Evolutionary conservation across 2,113 vertebrate species (phyloP).

Genomic region (Epinephelus cyanopodus): DNA sequence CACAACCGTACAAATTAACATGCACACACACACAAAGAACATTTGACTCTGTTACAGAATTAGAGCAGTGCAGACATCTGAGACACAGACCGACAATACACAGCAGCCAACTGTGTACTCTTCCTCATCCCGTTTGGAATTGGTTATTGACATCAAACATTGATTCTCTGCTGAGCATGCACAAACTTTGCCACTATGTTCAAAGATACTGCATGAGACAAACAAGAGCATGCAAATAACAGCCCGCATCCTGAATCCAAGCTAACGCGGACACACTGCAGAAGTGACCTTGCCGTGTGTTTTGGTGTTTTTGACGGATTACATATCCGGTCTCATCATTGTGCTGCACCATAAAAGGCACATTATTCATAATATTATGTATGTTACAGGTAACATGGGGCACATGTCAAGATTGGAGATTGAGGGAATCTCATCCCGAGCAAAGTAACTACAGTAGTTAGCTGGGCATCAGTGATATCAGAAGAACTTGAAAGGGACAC

Average conservation of each 20-base stretch:
- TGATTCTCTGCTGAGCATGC: slow-evolving; percentile 59
- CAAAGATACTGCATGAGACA: slow-evolving; percentile 54
- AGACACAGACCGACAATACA: slow-evolving; percentile 43
- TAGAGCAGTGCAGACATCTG: slow-evolving; percentile 46
- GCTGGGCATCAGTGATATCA: neutral
- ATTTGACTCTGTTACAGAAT: slow-evolving; percentile 45
- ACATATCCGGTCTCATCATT: slow-evolving; percentile 44
- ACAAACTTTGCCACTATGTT: slow-evolving; percentile 60
- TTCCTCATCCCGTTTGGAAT: slow-evolving; percentile 49
- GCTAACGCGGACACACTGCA: slow-evolving; percentile 8
- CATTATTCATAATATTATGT: slow-evolving; percentile 15
- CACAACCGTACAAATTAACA: slow-evolving; percentile 25
- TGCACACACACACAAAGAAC: neutral
- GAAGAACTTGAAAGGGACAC: slow-evolving; percentile 23
- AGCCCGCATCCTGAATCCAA: slow-evolving; percentile 1
- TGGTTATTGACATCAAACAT: slow-evolving; percentile 78
- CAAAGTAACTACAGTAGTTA: neutral
- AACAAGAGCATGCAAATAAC: slow-evolving; percentile 65
- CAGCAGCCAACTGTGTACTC: slow-evolving; percentile 60
- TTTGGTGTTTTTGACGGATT: slow-evolving; percentile 46
- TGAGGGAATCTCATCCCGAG: neutral
- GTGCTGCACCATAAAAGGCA: slow-evolving; percentile 26
- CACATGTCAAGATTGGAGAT: slow-evolving; percentile 11
- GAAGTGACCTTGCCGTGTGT: slow-evolving; percentile 60
- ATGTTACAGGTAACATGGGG: slow-evolving; percentile 10